Evolutionary conservation across 2,113 vertebrate genomes (phyloP), one percentile per base, ranked within the genome.

Genomic region (Camelus dromedarius): DNA sequence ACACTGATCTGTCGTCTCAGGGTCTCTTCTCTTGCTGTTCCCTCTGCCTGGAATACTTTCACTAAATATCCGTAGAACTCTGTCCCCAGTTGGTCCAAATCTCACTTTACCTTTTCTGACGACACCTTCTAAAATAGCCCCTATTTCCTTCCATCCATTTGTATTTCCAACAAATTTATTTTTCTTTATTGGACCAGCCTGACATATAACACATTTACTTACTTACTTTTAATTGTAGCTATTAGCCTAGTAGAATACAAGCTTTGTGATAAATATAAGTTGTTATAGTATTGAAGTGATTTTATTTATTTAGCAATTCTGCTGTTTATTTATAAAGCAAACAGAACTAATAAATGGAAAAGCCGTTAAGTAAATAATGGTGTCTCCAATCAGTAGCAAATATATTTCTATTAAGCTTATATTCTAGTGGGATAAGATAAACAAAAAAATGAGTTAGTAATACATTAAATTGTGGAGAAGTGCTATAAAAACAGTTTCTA

Each of bases 301-400:
- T 26, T 83, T 82, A 72, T 38, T 80, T 93, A 67, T n/a, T 87
- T 91, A 81, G 73, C 69, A 79, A 66, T 79, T 93, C 5, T 38
- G 6, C 28, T 62, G 46, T 76, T 82, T 88, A 66, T 76, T 87
- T 70, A 69, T 83, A 62, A 73, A 82, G 52, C 26, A 91, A 82
- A 82, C 75, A 77, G 67, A 56, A 58, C 19, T 1, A 66, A 58
- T 58, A 69, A 32, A 89, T 32, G 75, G 48, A 84, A 88, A 89
- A 88, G 18, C 32, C 48, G 22, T 64, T 66, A 48, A 32, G n/a
- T 56, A 54, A 52, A 58, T 28, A 35, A 46, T 38, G 15, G 2
- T 9, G 58, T 80, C 38, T 79, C 54, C 60, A 91, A 77, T 54
- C 46, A 82, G 52, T n/a, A 91, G 35, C 48, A 93, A 30, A 30